Conservation (phyloP, 2,888 invertebrate genomes). For the Pantelozetes paolii region DNA sequence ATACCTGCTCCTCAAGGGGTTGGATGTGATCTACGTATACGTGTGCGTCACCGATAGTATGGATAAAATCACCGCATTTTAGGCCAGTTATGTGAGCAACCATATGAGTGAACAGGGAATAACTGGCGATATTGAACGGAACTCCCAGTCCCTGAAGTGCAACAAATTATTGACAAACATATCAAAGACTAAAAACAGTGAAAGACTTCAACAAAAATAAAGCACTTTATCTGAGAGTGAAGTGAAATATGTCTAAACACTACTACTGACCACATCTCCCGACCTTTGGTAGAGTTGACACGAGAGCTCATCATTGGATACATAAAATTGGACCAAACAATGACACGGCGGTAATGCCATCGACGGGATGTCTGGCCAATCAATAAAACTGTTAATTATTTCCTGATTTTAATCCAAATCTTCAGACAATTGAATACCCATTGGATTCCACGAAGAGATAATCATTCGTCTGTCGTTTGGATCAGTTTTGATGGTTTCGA, state of each 20-base stretch:
- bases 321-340: conserved; percentile 89
- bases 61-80: conserved; percentile 88
- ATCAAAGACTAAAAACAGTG: conserved; percentile 33
- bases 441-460: conserved; percentile 92
- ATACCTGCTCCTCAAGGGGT: conserved; percentile 69
- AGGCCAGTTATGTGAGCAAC: conserved; percentile 89
- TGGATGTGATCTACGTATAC: conserved; percentile 86
- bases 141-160: conserved; percentile 70
- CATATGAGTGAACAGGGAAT: conserved; percentile 88
- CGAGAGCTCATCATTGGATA: conserved; percentile 71
- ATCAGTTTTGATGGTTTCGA: conserved; percentile 68
- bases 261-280: conserved; percentile 69
- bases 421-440: conserved; percentile 1
- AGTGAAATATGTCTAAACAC: not conserved
- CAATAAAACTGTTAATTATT: not conserved
- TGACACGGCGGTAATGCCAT: conserved; percentile 99
- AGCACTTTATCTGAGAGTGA: no score
- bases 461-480: conserved; percentile 85
- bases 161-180: not conserved
- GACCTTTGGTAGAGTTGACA: conserved; percentile 93
- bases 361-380: conserved; percentile 63
- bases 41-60: conserved; percentile 91
- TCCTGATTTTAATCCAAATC: not conserved
- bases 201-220: not conserved
- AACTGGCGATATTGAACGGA: conserved; percentile 97